Conservation (phyloP, 1,140 invertebrate species). For the Mercenaria mercenaria region DNA sequence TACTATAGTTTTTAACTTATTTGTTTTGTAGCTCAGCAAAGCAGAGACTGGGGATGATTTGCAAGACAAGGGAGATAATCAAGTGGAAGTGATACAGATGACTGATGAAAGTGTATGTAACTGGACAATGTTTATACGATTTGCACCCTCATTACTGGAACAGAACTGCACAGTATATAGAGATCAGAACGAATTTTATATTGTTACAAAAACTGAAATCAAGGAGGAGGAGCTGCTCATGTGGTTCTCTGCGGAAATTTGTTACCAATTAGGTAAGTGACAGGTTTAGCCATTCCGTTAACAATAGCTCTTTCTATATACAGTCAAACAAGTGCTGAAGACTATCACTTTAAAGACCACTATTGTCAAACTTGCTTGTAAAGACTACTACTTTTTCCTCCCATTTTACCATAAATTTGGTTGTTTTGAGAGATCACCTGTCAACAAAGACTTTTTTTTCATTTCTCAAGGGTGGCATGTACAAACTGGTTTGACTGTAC, state of each 20-base stretch:
- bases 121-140: constrained; percentile 80
- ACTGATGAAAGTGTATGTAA: constrained; percentile 75
- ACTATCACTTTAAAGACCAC: too few species aligned
- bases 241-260: constrained; percentile 80
- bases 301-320: not conserved
- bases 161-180: constrained; percentile 80
- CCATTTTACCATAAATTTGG: too few species aligned
- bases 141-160: constrained; percentile 69
- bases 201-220: constrained; percentile 74
- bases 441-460: too few species aligned
- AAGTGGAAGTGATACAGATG: constrained; percentile 66
- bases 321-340: too few species aligned
- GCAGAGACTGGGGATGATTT: not conserved
- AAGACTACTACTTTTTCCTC: too few species aligned
- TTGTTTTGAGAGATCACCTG: too few species aligned
- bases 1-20: too few species aligned
- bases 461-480: too few species aligned
- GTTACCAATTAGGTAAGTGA: constrained; percentile 71
- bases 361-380: too few species aligned
- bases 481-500: too few species aligned
- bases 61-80: not conserved
- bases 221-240: constrained; percentile 73
- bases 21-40: not conserved
- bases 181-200: constrained; percentile 71
- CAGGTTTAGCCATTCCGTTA: not conserved